Percentiles rank a stretch among this genome's conserved stretches.
These are phyloP conservation scores for Apodemus speciosus DNA, from an alignment of 2,113 vertebrate species.

Conservation along the genomic window DNA sequence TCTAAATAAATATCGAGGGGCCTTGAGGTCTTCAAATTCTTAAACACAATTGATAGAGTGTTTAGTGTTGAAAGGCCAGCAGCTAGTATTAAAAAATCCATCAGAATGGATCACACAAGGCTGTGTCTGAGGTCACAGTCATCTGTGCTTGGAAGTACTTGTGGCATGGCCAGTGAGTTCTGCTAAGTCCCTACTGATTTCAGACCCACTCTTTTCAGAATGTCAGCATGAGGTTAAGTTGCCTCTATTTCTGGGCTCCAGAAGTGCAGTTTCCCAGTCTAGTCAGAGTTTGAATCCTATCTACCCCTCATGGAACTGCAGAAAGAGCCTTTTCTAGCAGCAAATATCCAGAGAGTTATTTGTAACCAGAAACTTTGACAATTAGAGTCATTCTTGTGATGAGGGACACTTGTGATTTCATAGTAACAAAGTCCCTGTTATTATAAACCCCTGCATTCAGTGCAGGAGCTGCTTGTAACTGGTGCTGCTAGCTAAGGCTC, in stretches of 20 bases:
- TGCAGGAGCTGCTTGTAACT: slow-evolving; percentile 3
- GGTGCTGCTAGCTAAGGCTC: neutral
- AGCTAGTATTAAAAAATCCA: no score
- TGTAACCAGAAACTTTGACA: neutral
- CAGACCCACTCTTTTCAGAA: neutral
- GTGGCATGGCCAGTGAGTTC: neutral
- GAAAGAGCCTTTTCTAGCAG: neutral
- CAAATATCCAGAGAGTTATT: neutral
- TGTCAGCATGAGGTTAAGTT: neutral
- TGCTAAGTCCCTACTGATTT: neutral
- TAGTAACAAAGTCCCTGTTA: slow-evolving; percentile 39
- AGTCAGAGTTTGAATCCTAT: accelerated
- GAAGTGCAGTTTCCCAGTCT: neutral
- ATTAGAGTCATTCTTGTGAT: neutral
- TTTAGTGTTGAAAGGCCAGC: neutral
- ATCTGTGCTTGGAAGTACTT: neutral
- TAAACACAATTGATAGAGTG: neutral
- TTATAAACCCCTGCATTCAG: neutral
- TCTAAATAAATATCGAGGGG: neutral
- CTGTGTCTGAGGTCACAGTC: neutral
- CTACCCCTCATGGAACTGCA: neutral
- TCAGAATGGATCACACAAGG: neutral
- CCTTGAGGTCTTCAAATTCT: neutral
- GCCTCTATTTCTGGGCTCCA: neutral
- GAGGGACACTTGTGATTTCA: slow-evolving; percentile 50